Evolutionary conservation across 2,797 vertebrate genomes (phyloP), one percentile per base, ranked within the genome.

Genomic region (Acomys russatus): DNA sequence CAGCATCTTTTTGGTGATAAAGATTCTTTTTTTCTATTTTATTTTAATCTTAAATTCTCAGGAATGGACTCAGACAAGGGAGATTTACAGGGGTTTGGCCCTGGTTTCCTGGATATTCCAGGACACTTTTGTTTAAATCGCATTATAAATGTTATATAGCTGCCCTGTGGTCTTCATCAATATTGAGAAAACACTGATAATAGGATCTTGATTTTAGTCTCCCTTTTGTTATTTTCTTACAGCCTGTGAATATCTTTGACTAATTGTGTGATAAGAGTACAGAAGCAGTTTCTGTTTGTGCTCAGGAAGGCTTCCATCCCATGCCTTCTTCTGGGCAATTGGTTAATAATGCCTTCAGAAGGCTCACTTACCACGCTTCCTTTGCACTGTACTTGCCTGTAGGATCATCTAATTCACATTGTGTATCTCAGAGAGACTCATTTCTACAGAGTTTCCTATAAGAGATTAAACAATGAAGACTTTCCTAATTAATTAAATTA

Each of bases 401-500:
- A 68, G 90, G 97, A 70, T 83, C 90, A 97, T 98, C 98, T 98
- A 90, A 94, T 97, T 98, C 97, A 98, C 92, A 97, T 96, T 96
- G 89, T 97, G 88, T 82, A 96, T 90, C 86, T 98, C 98, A 98
- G 97, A 98, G 95, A 97, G 91, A 96, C 98, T 98, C 94, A 96
- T 92, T 70, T 97, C 64, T 96, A 94, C 66, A 94, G 97, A 98
- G 98, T 98, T 97, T 44, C 44, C 44, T 98, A 98, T 98, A 98
- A 98, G 92, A 84, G 73, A 98, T 98, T 97, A 98, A 98, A 94
- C 95, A 97, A 91, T 97, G 97, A 98, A 98, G 98, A 98, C 38
- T 96, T 98, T 59, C 97, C 95, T 88, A 97, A 98, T 97, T 96
- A 38, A 97, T 98, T 98, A 97, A 49, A 61, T 98, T 98, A 98